Evolutionary conservation across 2,888 invertebrate genomes (phyloP).

Genomic region (Brachycybe producta): DNA sequence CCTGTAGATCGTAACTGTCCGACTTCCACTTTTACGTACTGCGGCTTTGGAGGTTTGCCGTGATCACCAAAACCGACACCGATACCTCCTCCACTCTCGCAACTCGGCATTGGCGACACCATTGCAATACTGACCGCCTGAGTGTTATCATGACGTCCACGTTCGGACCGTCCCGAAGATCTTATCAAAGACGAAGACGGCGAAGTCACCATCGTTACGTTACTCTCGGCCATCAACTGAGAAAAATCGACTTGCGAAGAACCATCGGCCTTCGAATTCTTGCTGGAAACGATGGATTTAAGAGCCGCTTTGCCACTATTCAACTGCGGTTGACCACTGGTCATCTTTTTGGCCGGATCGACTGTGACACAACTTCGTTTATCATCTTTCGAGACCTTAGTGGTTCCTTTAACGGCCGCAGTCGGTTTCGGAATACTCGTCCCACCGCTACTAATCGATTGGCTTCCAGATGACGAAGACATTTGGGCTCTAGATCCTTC

Average conservation of each 20-base stretch:
- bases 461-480: not conserved
- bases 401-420: conserved; percentile 79
- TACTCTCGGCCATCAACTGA: conserved; percentile 11
- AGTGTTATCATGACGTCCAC: conserved; percentile 11
- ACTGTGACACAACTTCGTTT: conserved; percentile 6
- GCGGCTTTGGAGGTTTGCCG: conserved; percentile 11
- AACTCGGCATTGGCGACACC: conserved; percentile 58
- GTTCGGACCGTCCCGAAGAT: not conserved
- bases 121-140: conserved; percentile 39
- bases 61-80: not conserved
- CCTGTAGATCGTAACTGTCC: no score
- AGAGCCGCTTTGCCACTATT: no score
- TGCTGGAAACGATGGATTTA: no score
- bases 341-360: not conserved
- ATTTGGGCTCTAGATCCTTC: conserved; percentile 10
- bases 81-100: not conserved
- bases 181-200: not conserved
- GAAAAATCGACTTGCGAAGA: conserved; percentile 10
- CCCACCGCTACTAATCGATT: conserved; percentile 25
- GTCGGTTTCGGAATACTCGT: conserved; percentile 80
- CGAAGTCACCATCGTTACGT: not conserved
- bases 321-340: not conserved
- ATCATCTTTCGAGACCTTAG: conserved; percentile 27
- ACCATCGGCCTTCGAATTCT: conserved; percentile 11
- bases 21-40: not conserved